Conservation (phyloP, 2,797 vertebrate genomes). For the Otus scops region DNA sequence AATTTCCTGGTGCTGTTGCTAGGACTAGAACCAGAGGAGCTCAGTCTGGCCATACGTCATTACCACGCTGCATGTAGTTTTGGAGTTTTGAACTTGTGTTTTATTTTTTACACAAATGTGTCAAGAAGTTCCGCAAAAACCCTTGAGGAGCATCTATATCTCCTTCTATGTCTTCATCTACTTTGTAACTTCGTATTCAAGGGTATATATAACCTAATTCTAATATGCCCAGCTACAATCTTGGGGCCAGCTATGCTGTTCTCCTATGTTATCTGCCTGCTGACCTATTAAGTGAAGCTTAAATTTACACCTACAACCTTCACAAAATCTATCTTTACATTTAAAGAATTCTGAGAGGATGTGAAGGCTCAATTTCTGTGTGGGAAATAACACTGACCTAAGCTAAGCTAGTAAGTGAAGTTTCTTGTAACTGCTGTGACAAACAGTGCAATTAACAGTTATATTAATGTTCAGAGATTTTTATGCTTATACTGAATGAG, state of each 20-base stretch:
- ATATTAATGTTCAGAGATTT: neutral
- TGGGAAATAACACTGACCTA: neutral
- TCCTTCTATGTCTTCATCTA: neutral
- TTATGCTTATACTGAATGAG: neutral
- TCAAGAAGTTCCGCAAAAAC: neutral
- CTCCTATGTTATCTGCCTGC: neutral
- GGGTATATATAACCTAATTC: neutral
- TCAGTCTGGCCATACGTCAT: neutral
- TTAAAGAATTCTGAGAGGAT: neutral
- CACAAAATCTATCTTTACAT: neutral
- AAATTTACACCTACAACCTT: neutral
- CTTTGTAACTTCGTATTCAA: neutral
- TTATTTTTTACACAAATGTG: neutral
- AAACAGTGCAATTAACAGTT: neutral
- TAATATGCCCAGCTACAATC: neutral
- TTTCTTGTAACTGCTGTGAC: neutral
- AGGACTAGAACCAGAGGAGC: neutral
- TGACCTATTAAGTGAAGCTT: neutral
- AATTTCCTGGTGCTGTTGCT: slow-evolving; percentile 17
- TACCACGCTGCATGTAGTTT: neutral
- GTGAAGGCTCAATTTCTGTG: neutral
- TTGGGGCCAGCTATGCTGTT: neutral
- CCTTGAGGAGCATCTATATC: neutral
- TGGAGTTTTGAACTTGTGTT: neutral
- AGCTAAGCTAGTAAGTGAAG: neutral